Evolutionary conservation across 2,113 vertebrate species (phyloP), one percentile per base, ranked within the genome.

Genomic region (Puma concolor): DNA sequence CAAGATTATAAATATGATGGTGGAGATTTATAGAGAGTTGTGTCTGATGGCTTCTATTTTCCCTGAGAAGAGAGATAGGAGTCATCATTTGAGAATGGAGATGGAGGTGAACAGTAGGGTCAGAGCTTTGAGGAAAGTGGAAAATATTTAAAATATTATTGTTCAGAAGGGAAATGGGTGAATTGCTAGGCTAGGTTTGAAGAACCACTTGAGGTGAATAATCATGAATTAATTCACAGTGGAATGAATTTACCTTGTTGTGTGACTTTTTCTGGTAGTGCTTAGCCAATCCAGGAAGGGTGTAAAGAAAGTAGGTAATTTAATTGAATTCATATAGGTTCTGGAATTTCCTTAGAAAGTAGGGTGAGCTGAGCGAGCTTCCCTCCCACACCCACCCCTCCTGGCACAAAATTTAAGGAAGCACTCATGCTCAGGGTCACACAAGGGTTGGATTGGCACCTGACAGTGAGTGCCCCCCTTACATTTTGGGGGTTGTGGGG

Each of bases 321-420:
- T 74, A 66, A 66, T 27, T 71, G n/a, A 90, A 23, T 69, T 82
- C 36, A 93, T 54, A 12, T 41, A 93, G 15, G 31, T 89, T 66
- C 89, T 33, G 54, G 25, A 81, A 92, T 86, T 92, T 89, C 79
- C 72, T 82, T 82, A 92, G 85, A 69, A 17, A 93, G 48, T 23
- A 67, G 54, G 57, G 8, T 85, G 54, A 95, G 44, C 36, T 67
- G 33, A 60, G 60, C 81, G 64, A 90, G 66, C 29, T 50, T 95
- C 15, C 25, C 63, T 89, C 63, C 36, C n/a, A 85, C 17, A 83
- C 15, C 13, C 15, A 10, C 64, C 4, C 91, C 36, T 13, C 33
- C 80, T 54, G 57, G 54, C 72, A 57, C 48, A 63, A 64, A 63
- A n/a, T 81, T 27, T 91, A 80, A 85, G 80, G 63, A 85, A 5